Evolutionary conservation across 2,797 vertebrate genomes (phyloP).

Genomic region (Melanotaenia parkinsoni): DNA sequence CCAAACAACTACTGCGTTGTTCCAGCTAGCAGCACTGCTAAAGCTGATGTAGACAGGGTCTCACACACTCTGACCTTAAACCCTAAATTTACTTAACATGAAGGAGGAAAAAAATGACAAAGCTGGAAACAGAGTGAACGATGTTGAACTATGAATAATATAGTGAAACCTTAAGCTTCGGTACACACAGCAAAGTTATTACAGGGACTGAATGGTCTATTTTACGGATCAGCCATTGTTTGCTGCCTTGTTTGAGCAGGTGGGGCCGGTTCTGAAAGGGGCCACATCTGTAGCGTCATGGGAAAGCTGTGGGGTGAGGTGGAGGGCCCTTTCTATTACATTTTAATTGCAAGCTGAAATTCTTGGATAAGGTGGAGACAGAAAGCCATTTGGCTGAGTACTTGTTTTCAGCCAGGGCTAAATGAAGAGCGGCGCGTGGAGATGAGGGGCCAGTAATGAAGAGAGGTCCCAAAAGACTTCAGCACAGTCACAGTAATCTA

Average conservation of each 20-base stretch:
- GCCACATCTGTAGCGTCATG: constrained; percentile 44
- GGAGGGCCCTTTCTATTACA: constrained; percentile 64
- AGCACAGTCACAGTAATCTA: constrained; percentile 47
- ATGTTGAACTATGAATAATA: constrained; percentile 70
- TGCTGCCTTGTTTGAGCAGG: constrained; percentile 70
- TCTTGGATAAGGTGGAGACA: constrained; percentile 61
- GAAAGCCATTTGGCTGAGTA: constrained; percentile 69
- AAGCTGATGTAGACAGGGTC: constrained; percentile 1
- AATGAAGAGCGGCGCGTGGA: constrained; percentile 63
- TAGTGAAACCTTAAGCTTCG: constrained; percentile 49
- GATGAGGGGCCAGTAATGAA: constrained; percentile 70
- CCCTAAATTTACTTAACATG: constrained; percentile 30
- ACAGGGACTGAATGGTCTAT: constrained; percentile 30
- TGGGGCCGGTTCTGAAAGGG: constrained; percentile 31
- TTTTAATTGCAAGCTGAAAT: constrained; percentile 78
- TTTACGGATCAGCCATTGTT: constrained; percentile 59
- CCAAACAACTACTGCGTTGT: constrained; percentile 9
- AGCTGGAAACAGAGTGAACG: constrained; percentile 38
- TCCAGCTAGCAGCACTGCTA: neutral
- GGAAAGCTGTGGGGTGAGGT: constrained; percentile 37
- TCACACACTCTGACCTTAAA: constrained; percentile 35
- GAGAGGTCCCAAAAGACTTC: constrained; percentile 66
- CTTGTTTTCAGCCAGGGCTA: constrained; percentile 54
- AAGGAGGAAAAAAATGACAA: constrained; percentile 8
- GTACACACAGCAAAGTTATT: constrained; percentile 64